phyloP scores from a whole-genome alignment of 2,113 vertebrate genomes.

The Hippocampus abdominalis region DNA sequence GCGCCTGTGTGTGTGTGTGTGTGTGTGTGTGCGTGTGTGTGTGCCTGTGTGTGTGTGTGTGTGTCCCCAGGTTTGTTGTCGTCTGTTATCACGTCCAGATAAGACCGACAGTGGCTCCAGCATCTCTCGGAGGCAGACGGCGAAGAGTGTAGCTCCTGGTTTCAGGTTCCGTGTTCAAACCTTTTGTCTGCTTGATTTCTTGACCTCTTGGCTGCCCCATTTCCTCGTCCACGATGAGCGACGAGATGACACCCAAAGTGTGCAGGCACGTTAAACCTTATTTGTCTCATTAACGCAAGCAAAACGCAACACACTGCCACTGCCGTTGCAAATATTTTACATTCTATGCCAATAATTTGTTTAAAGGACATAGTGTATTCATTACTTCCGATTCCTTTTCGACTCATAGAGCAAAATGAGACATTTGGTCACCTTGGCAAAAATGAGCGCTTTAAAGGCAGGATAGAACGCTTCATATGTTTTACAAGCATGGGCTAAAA shows the following conservation, averaged over 20 bases:
- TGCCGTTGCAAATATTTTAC: not conserved
- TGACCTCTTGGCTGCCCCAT: slow-evolving; percentile 39
- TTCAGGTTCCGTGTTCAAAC: slow-evolving; percentile 68
- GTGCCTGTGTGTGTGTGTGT: slow-evolving; percentile 16
- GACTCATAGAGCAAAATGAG: not conserved
- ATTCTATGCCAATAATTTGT: no score
- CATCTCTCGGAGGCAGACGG: slow-evolving; percentile 69
- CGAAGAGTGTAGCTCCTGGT: slow-evolving; percentile 64
- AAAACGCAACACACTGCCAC: not conserved
- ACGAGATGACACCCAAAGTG: slow-evolving; percentile 13
- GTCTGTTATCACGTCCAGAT: slow-evolving; percentile 76
- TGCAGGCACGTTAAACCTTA: not conserved
- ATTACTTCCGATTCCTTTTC: not conserved
- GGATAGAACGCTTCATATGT: not conserved
- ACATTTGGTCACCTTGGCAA: no score
- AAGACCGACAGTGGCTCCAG: slow-evolving; percentile 70
- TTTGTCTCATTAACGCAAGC: not conserved
- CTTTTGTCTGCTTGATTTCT: slow-evolving; percentile 39
- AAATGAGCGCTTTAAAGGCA: no score
- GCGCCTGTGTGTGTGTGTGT: slow-evolving; percentile 14
- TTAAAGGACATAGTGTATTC: no score
- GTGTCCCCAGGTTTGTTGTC: slow-evolving; percentile 67
- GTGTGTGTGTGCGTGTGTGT: slow-evolving; percentile 15
- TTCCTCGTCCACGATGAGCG: slow-evolving; percentile 53
- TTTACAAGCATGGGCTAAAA: not conserved